Evolutionary conservation across 2,797 vertebrate species (phyloP).

Genomic region (Hippoglossus hippoglossus): DNA sequence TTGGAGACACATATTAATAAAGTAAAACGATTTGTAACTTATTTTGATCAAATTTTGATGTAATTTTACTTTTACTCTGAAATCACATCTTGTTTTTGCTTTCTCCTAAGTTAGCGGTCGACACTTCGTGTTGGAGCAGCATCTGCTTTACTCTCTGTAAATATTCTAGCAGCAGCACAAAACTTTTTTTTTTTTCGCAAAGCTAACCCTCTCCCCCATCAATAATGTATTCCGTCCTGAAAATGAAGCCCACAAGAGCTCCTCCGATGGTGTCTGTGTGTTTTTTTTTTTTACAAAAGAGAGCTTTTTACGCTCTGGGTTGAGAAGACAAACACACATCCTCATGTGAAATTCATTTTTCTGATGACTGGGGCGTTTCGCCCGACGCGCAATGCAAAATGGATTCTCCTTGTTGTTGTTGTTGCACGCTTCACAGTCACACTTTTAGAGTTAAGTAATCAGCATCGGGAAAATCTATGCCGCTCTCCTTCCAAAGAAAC

Average conservation of each 20-base stretch:
- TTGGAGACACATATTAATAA: too few species aligned
- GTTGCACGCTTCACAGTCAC: conserved; percentile 15
- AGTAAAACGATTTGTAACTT: too few species aligned
- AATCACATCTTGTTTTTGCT: not conserved
- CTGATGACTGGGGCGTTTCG: conserved; percentile 28
- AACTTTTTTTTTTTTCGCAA: conserved; percentile 22
- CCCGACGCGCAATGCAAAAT: conserved; percentile 47
- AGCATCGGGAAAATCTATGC: conserved; percentile 20
- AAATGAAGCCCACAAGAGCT: conserved; percentile 45
- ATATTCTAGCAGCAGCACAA: conserved; percentile 39
- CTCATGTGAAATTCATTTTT: conserved; percentile 65
- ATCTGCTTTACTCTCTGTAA: conserved; percentile 23
- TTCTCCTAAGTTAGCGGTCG: not conserved
- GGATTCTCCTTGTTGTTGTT: conserved; percentile 61
- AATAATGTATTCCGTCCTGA: conserved; percentile 56
- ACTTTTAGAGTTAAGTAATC: conserved; percentile 34
- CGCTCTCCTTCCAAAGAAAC: conserved; percentile 6
- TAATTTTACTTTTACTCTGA: not conserved
- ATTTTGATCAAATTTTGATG: not conserved
- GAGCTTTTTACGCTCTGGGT: conserved; percentile 29
- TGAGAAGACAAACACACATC: conserved; percentile 35
- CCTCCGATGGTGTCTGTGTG: conserved; percentile 1
- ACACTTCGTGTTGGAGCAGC: conserved; percentile 7
- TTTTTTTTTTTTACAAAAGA: conserved; percentile 55
- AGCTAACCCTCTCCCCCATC: conserved; percentile 42